Base-by-base conservation (phyloP, 2,888 invertebrate genomes). In the Eucriotettix oculatus region DNA sequence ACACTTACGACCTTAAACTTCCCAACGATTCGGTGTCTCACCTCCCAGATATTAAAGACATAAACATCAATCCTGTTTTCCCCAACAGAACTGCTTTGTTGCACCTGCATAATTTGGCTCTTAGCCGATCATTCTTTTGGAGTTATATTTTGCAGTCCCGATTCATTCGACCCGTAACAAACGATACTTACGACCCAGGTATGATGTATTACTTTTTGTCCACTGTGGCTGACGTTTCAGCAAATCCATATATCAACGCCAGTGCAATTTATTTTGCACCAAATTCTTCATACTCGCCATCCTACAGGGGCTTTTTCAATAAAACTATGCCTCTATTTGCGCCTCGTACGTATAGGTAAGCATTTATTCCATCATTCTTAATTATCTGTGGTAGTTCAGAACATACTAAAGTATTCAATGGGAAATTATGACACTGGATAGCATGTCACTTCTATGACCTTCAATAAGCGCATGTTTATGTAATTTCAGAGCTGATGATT, bases 181-280 rank as follows among this genome's bases (percentile, higher is more conserved):
- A 91, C 70, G 91, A 92, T 68, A 90, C 92, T 0, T 91, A 92
- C 67, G 96, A 97, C 75, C 97, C 97, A 0, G 97, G 97, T 59
- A 91, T 98, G 86, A 93, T 96, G 92, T 97, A 97, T 71, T 94
- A 94, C 70, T 94, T 95, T 71, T 76, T 97, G 54, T 95, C 96
- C 0, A 87, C 93, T 0, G 90, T 95, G 1, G 95, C 98, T 0
- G 97, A 98, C 72, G 90, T 98, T 0, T 89, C 96, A 0, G 83
- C 95, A 0, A 96, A 94, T 74, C 87, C 89, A 0, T 86, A 87
- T 66, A 87, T 95, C 64, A 95, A 95, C 70, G 90, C 94, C 59
- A 93, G 93, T 72, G 87, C 94, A 0, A 82, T 97, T 64, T 95
- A 96, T 72, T 98, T 96, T 71, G 83, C 96, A 2, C 92, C 94